Conservation (phyloP, 2,888 invertebrate genomes). For the Luperina nickerlii region DNA sequence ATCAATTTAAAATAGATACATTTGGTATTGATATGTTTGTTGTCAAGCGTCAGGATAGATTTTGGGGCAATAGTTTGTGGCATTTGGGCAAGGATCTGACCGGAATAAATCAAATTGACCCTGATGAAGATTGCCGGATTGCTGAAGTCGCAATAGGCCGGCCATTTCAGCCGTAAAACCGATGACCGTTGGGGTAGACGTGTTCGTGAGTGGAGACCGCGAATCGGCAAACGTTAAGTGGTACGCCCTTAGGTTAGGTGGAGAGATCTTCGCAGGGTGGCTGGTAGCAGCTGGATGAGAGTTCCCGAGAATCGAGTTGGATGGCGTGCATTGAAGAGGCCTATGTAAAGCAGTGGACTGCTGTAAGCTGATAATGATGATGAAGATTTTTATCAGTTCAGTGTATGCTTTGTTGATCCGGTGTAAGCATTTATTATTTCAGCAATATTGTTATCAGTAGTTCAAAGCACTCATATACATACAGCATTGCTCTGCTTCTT, state of each 20-base stretch:
- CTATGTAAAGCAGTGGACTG: not conserved
- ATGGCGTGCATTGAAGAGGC: not conserved
- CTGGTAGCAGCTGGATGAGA: no score
- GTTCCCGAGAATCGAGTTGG: no score
- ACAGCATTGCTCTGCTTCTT: not conserved
- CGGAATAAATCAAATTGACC: not conserved
- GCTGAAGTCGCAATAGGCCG: not conserved
- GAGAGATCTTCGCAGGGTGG: not conserved
- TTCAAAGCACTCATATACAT: not conserved
- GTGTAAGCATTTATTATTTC: not conserved
- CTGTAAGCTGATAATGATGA: no score
- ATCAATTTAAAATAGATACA: constrained; percentile 10
- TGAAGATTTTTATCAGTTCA: not conserved
- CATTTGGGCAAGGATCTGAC: not conserved
- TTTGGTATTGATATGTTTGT: not conserved
- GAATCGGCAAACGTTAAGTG: no score
- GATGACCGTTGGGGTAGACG: not conserved
- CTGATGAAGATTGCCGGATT: not conserved
- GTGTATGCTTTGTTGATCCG: no score
- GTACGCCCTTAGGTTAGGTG: no score
- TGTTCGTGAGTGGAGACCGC: no score
- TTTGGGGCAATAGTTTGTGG: not conserved
- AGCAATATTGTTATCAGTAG: not conserved
- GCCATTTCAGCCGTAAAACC: not conserved
- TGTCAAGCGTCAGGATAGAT: not conserved